A percentile compares a stretch with the other conserved stretches of the same genome.
Conservation (phyloP, 2,113 vertebrate genomes). For the Anser cygnoides region DNA sequence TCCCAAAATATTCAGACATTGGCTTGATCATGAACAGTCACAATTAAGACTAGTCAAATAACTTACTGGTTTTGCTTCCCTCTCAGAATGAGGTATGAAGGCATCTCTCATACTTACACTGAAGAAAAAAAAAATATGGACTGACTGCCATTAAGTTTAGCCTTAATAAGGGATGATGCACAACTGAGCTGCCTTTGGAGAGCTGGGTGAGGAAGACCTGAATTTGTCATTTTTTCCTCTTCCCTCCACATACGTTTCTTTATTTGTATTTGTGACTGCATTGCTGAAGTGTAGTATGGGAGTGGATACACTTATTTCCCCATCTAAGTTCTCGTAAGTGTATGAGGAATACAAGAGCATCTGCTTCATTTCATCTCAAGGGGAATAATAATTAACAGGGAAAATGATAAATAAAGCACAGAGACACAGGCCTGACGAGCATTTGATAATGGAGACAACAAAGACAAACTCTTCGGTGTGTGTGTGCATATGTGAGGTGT, state of each 20-base stretch:
- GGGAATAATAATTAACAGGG: neutral
- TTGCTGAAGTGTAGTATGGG: accelerated
- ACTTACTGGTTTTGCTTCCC: neutral
- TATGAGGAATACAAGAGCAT: neutral
- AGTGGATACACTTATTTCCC: accelerated
- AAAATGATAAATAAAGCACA: neutral
- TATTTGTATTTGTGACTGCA: accelerated
- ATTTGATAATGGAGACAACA: neutral
- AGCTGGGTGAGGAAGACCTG: neutral
- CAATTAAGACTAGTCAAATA: neutral
- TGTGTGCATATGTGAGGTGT: neutral
- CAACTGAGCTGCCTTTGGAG: neutral
- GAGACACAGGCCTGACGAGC: neutral
- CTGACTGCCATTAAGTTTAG: neutral
- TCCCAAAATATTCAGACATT: neutral
- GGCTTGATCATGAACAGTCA: neutral
- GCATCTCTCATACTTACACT: accelerated
- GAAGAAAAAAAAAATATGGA: accelerated
- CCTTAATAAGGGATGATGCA: neutral
- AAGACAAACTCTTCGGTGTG: too few relatives aligned
- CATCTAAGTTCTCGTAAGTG: accelerated
- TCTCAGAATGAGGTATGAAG: neutral
- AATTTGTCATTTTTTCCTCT: neutral
- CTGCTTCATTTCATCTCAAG: accelerated
- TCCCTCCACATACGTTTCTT: neutral